These are phyloP conservation scores for Musca vetustissima DNA, from an alignment of 1,140 invertebrate species.

Conservation along the genomic window DNA sequence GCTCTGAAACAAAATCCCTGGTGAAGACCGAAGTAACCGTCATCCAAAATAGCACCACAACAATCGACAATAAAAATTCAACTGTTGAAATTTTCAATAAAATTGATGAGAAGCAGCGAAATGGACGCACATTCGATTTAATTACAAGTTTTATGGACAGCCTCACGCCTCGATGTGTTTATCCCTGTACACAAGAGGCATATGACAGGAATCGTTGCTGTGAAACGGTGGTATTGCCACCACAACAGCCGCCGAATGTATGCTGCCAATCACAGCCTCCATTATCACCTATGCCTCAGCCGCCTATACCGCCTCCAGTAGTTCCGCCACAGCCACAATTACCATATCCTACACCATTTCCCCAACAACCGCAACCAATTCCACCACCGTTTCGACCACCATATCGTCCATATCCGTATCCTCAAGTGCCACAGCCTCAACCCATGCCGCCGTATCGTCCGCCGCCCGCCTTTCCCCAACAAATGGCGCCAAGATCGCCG, in stretches of 20 bases:
- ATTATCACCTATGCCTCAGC: too few species aligned
- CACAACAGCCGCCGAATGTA: slow-evolving; percentile 8
- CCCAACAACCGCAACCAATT: neutral
- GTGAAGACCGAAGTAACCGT: too few species aligned
- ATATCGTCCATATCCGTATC: too few species aligned
- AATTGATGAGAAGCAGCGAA: slow-evolving; percentile 37
- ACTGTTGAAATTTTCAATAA: slow-evolving; percentile 38
- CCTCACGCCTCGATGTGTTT: slow-evolving; percentile 37
- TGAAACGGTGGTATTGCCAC: slow-evolving; percentile 35
- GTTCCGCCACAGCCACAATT: slow-evolving; percentile 25
- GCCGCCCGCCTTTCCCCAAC: too few species aligned
- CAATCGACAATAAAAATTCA: slow-evolving; percentile 21
- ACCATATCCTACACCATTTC: too few species aligned
- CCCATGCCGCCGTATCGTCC: too few species aligned
- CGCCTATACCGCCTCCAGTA: slow-evolving; percentile 1
- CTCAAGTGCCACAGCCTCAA: too few species aligned
- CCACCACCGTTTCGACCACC: slow-evolving; percentile 28
- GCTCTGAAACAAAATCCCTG: too few species aligned
- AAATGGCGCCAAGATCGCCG: slow-evolving; percentile 37
- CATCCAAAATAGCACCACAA: too few species aligned
- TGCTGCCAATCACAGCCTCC: slow-evolving; percentile 9
- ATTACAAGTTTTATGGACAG: slow-evolving; percentile 41
- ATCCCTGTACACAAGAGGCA: slow-evolving; percentile 45
- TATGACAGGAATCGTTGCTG: slow-evolving; percentile 46
- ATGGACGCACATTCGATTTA: slow-evolving; percentile 40